phyloP scores from a whole-genome alignment of 2,888 invertebrate genomes.

The Lypha dubia region DNA sequence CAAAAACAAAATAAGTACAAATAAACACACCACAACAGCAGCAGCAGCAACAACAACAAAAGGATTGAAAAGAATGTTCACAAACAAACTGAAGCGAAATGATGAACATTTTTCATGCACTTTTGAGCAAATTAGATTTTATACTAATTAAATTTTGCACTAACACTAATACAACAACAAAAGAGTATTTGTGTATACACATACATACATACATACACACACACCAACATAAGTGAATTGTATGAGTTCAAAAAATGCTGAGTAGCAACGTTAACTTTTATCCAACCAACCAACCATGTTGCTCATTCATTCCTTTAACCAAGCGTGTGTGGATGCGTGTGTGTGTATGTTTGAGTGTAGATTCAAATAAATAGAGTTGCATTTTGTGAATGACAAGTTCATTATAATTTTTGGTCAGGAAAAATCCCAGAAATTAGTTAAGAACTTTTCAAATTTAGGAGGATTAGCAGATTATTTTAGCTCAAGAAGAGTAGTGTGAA shows the following conservation, averaged over 20 bases:
- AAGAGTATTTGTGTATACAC: slow-evolving; percentile 36
- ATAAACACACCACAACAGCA: slow-evolving; percentile 41
- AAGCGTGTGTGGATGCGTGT: background rate
- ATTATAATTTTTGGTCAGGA: background rate
- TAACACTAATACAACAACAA: slow-evolving; percentile 76
- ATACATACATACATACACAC: slow-evolving; percentile 14
- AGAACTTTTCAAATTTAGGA: no score
- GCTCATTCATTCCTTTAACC: slow-evolving; percentile 42
- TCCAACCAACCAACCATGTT: slow-evolving; percentile 62
- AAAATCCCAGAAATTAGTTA: background rate
- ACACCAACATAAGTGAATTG: slow-evolving; percentile 7
- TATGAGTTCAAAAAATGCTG: slow-evolving; percentile 57
- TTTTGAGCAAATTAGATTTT: slow-evolving; percentile 83
- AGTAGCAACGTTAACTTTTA: slow-evolving; percentile 74
- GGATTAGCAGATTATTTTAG: no score
- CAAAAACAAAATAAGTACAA: background rate
- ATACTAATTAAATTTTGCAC: slow-evolving; percentile 83
- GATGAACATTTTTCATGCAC: slow-evolving; percentile 81
- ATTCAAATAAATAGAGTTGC: slow-evolving; percentile 23
- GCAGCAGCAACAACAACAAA: background rate
- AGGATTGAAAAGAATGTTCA: slow-evolving; percentile 24
- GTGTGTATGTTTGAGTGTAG: background rate
- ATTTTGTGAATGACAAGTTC: background rate
- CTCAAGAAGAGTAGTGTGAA: no score
- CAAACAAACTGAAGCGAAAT: slow-evolving; percentile 67